These are phyloP conservation scores for Poecilia velifera DNA, from an alignment of 2,797 vertebrate species.

Conservation along the genomic window DNA sequence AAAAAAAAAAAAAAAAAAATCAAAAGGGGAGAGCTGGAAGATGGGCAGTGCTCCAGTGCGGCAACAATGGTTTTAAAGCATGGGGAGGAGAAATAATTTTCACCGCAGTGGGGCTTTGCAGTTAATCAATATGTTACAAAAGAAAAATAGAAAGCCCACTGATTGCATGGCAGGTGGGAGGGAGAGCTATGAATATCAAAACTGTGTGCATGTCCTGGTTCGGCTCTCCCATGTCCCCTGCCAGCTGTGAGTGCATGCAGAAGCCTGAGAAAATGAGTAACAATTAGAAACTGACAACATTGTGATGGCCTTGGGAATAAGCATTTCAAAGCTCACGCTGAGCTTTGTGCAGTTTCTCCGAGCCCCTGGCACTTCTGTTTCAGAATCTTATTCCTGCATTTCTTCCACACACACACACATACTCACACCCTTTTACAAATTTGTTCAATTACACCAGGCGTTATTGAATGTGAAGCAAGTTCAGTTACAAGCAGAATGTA, in stretches of 20 bases:
- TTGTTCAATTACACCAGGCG: conserved; percentile 35
- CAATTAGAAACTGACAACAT: conserved; percentile 57
- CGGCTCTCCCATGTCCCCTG: background rate
- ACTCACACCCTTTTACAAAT: conserved; percentile 24
- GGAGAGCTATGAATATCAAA: conserved; percentile 33
- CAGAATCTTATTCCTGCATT: conserved; percentile 18
- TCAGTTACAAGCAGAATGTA: conserved; percentile 1
- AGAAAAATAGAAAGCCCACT: conserved; percentile 41
- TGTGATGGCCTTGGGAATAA: conserved; percentile 42
- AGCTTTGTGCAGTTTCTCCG: conserved; percentile 22
- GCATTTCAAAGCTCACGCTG: conserved; percentile 28
- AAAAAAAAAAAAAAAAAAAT: background rate
- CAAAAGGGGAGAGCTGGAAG: background rate
- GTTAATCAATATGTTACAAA: conserved; percentile 53
- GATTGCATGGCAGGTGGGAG: conserved; percentile 45
- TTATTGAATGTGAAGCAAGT: conserved; percentile 31
- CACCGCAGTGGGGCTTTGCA: conserved; percentile 14
- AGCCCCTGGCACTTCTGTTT: conserved; percentile 20
- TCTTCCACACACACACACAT: background rate
- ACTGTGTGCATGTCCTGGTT: conserved; percentile 16
- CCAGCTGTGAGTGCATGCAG: conserved; percentile 36
- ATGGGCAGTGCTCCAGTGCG: background rate
- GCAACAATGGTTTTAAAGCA: conserved; percentile 34
- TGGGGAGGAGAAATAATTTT: conserved; percentile 37
- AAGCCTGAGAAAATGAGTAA: conserved; percentile 49